These are phyloP conservation scores for Nomada goodeniana DNA, from an alignment of 2,888 invertebrate genomes.

Conservation along the genomic window DNA sequence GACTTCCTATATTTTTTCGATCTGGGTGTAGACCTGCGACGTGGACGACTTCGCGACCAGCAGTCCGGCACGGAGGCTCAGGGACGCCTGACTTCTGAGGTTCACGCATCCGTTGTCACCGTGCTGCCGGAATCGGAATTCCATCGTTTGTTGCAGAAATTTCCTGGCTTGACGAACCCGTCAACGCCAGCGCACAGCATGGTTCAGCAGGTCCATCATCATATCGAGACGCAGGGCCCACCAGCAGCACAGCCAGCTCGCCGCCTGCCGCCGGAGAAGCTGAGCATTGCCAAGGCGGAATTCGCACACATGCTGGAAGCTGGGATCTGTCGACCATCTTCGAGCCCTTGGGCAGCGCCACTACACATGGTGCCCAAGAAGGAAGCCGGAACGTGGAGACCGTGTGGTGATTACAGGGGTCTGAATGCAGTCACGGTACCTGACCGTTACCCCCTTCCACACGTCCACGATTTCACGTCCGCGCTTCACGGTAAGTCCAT, in stretches of 20 bases:
- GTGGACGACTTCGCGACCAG: no score
- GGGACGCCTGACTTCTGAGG: neutral
- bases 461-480: neutral
- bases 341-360: neutral
- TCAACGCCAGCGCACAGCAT: neutral
- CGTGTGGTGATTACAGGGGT: neutral
- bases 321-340: no score
- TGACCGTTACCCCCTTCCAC: neutral
- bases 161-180: neutral
- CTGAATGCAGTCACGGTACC: neutral
- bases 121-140: neutral
- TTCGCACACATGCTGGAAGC: no score
- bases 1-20: no score
- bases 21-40: no score
- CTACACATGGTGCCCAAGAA: neutral
- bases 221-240: neutral
- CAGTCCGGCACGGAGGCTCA: no score
- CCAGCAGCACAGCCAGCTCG: no score
- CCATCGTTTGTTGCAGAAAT: neutral
- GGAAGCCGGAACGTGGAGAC: neutral
- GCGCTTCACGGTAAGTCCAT: neutral
- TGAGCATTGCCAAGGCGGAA: no score
- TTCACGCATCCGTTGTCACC: neutral
- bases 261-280: neutral
- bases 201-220: neutral